These are phyloP conservation scores for Nibea albiflora DNA, from an alignment of 2,113 vertebrate genomes.

Conservation along the genomic window DNA sequence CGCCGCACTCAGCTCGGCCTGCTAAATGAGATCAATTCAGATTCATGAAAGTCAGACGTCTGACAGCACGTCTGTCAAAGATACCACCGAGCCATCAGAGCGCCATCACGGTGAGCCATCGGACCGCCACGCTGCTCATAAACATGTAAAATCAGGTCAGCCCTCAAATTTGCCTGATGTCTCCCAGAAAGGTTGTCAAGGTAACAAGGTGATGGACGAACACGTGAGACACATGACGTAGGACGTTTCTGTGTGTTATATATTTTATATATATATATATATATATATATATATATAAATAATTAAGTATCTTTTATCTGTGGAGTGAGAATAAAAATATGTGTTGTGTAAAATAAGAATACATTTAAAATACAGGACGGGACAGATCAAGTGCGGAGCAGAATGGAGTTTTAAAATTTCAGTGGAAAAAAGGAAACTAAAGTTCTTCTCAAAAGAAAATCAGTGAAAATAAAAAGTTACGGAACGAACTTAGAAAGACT, in stretches of 20 bases:
- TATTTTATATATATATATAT: too few relatives aligned
- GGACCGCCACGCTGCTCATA: conserved; percentile 70
- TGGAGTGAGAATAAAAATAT: neutral
- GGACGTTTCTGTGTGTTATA: too few relatives aligned
- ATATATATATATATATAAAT: too few relatives aligned
- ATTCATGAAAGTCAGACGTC: conserved; percentile 84
- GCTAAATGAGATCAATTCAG: conserved; percentile 89
- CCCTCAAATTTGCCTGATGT: conserved; percentile 30
- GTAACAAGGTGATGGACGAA: neutral
- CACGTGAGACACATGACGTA: neutral
- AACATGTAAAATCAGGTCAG: conserved; percentile 46
- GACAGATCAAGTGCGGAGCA: too few relatives aligned
- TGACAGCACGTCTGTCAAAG: conserved; percentile 89
- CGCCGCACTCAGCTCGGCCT: conserved; percentile 81
- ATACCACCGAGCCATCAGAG: conserved; percentile 65
- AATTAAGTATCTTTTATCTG: neutral
- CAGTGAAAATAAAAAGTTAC: too few relatives aligned
- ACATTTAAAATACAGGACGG: too few relatives aligned
- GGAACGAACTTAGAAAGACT: too few relatives aligned
- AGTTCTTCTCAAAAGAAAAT: too few relatives aligned
- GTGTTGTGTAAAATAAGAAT: too few relatives aligned
- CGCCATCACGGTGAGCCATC: conserved; percentile 16
- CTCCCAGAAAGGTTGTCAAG: conserved; percentile 2
- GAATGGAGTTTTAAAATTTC: too few relatives aligned
- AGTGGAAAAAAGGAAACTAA: too few relatives aligned